A percentile compares a stretch with the other conserved stretches of the same genome.
Conservation (phyloP, 37 sponge, comb jelly and placozoan genomes). For the Mnemiopsis leidyi region DNA sequence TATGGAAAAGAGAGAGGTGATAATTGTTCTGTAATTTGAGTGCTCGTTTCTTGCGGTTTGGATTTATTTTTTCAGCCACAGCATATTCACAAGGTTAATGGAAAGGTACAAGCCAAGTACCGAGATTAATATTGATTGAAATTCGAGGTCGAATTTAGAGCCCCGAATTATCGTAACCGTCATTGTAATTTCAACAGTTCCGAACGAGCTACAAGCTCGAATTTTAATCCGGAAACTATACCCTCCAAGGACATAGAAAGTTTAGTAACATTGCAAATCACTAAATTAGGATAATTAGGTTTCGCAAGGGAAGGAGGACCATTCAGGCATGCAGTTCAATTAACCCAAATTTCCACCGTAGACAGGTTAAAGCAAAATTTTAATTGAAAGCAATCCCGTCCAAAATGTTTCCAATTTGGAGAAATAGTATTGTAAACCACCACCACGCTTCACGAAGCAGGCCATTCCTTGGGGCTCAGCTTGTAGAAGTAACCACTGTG, state of each 20-base stretch:
- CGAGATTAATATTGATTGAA: background rate
- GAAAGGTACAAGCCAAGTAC: too few relatives aligned
- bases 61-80: too few relatives aligned
- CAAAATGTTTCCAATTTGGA: background rate
- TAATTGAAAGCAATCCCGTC: background rate
- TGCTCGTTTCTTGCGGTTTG: background rate
- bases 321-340: background rate
- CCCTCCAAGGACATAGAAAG: background rate
- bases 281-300: background rate
- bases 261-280: too few relatives aligned
- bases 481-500: too few relatives aligned
- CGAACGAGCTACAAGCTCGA: background rate
- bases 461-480: too few relatives aligned
- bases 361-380: background rate
- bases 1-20: too few relatives aligned
- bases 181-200: background rate
- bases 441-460: background rate
- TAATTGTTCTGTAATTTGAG: background rate
- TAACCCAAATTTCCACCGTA: background rate
- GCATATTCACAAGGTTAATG: too few relatives aligned
- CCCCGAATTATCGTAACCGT: background rate
- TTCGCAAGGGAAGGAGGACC: background rate
- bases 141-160: background rate
- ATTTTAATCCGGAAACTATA: background rate
- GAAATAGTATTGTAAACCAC: background rate